Conservation (phyloP, 2,113 vertebrate species). For the Apus apus region DNA sequence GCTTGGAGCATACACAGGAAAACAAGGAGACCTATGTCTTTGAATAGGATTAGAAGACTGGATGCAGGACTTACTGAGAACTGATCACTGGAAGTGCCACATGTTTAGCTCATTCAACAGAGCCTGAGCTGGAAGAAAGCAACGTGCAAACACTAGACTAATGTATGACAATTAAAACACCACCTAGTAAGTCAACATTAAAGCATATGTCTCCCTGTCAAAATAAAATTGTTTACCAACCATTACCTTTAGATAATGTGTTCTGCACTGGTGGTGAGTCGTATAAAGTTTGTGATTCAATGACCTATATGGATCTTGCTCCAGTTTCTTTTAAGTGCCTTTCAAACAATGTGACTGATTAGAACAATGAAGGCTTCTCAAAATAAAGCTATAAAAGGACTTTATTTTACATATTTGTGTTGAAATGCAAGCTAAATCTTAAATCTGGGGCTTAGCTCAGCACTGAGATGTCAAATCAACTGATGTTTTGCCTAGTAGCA, state of each 20-base stretch:
- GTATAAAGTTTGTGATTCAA: constrained; percentile 19
- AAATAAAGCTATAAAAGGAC: constrained; percentile 25
- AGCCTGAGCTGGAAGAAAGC: constrained; percentile 7
- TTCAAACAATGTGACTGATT: constrained; percentile 43
- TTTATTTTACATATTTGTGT: neutral
- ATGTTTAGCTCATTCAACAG: neutral
- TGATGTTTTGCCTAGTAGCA: neutral
- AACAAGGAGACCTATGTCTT: neutral
- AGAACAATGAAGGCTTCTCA: neutral
- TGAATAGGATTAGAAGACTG: neutral
- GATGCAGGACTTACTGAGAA: neutral
- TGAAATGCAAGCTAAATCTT: neutral
- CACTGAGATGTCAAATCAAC: neutral
- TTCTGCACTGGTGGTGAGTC: neutral
- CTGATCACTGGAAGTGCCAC: neutral
- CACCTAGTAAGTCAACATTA: constrained; percentile 35
- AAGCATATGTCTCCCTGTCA: constrained; percentile 26
- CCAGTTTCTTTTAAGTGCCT: constrained; percentile 41
- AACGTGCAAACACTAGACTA: neutral
- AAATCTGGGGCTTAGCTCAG: constrained; percentile 1
- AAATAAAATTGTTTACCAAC: neutral
- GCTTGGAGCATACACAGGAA: neutral
- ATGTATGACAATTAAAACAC: neutral
- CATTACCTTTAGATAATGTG: constrained; percentile 1
- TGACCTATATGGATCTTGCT: constrained; percentile 50